Conservation (phyloP, 2,888 invertebrate species). For the Spilosoma lubricipeda region DNA sequence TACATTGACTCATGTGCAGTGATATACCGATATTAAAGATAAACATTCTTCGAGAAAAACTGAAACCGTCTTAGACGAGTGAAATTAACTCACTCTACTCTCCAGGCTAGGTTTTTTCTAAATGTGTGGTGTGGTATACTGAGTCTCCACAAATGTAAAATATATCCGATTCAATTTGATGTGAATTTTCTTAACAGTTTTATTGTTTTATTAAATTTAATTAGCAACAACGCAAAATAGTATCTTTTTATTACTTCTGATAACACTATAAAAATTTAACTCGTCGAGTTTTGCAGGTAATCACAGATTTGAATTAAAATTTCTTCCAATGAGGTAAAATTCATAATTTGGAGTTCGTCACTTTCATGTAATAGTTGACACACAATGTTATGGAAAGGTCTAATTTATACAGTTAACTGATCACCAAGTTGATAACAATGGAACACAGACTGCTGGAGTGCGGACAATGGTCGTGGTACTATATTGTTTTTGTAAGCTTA, state of each 20-base stretch:
- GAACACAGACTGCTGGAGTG: conserved; percentile 1
- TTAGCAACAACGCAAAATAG: neutral
- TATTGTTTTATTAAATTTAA: neutral
- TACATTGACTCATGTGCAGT: neutral
- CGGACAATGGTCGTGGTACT: conserved; percentile 6
- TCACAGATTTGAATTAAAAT: neutral
- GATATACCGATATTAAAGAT: neutral
- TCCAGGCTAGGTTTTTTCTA: neutral
- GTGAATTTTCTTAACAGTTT: neutral
- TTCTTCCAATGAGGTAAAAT: neutral
- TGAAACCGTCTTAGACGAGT: neutral
- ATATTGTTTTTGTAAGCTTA: conserved; percentile 12
- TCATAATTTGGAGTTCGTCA: neutral
- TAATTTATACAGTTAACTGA: conserved; percentile 10
- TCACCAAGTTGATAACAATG: conserved; percentile 9
- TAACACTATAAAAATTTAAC: neutral
- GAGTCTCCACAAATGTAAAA: neutral
- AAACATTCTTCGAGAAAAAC: neutral
- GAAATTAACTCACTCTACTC: too few relatives aligned
- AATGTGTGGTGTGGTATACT: neutral
- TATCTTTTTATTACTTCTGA: neutral
- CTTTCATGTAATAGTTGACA: neutral
- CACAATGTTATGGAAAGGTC: conserved; percentile 1
- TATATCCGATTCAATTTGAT: neutral
- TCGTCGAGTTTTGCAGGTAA: neutral